A percentile compares a stretch with the other conserved stretches of the same genome.
Conservation (phyloP, 1,140 invertebrate species). For the Sesamia nonagrioides region DNA sequence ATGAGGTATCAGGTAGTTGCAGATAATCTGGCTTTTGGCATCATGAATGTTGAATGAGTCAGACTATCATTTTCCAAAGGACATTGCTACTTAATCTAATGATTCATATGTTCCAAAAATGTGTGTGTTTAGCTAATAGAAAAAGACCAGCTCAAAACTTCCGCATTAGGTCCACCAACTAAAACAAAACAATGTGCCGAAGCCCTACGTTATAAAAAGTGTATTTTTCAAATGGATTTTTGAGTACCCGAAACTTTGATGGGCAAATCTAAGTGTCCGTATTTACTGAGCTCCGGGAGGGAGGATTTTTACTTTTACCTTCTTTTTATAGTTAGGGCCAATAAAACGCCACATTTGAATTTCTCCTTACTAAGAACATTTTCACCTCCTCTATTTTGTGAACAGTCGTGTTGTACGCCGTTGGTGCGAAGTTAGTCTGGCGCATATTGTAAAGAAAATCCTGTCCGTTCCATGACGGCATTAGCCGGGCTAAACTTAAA, state of each 20-base stretch:
- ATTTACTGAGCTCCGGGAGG: conserved; percentile 74
- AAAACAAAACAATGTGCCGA: conserved; percentile 1
- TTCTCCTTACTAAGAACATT: conserved; percentile 55
- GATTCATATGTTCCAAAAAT: too few relatives aligned
- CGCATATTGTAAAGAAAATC: too few relatives aligned
- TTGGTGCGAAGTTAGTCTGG: too few relatives aligned
- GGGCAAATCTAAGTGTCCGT: conserved; percentile 83
- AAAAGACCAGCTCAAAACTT: background rate
- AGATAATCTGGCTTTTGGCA: too few relatives aligned
- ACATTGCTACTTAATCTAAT: too few relatives aligned
- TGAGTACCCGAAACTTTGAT: conserved; percentile 87
- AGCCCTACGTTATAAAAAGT: conserved; percentile 72
- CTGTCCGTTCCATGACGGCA: too few relatives aligned
- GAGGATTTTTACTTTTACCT: conserved; percentile 68
- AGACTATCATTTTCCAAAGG: too few relatives aligned
- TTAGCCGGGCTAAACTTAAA: too few relatives aligned
- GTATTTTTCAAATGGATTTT: conserved; percentile 88
- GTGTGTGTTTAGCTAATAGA: too few relatives aligned
- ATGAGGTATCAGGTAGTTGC: too few relatives aligned
- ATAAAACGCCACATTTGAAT: conserved; percentile 83
- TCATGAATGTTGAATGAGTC: too few relatives aligned
- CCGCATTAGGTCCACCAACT: background rate
- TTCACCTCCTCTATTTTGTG: background rate
- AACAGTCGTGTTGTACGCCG: too few relatives aligned
- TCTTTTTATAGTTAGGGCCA: conserved; percentile 82